A percentile compares a stretch with the other conserved stretches of the same genome.
Evolutionary conservation across 1,140 invertebrate genomes (phyloP).

Genomic region (Achatina immaculata): DNA sequence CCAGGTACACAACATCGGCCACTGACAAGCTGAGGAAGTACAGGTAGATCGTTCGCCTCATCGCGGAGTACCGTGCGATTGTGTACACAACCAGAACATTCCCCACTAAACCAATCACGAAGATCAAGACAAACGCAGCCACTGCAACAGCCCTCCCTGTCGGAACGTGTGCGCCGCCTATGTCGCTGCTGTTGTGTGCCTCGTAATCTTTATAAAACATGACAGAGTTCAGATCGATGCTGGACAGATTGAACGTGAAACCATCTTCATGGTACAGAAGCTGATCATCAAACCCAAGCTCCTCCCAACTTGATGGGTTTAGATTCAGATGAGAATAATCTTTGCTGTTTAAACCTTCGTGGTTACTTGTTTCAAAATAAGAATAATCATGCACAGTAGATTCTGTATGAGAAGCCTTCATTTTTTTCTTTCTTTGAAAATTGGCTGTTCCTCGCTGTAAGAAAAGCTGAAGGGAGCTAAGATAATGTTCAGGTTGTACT

Average conservation of each 20-base stretch:
- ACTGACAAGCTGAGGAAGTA: constrained; percentile 85
- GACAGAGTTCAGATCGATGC: background rate
- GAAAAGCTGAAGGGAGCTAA: too few species aligned
- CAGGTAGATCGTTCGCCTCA: constrained; percentile 91
- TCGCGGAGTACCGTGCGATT: constrained; percentile 85
- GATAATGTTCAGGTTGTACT: too few species aligned
- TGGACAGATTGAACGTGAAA: background rate
- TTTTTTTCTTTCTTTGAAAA: too few species aligned
- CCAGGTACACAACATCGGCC: constrained; percentile 92
- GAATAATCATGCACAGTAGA: background rate
- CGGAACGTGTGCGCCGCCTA: background rate
- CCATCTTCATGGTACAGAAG: background rate
- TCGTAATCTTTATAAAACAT: background rate
- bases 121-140: constrained; percentile 87
- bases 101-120: constrained; percentile 86
- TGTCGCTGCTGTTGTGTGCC: background rate
- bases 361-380: background rate
- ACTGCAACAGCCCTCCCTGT: constrained; percentile 74
- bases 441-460: too few species aligned
- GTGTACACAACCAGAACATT: constrained; percentile 86
- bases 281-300: background rate
- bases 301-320: background rate
- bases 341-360: background rate
- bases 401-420: too few species aligned
- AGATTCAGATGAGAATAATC: background rate